Evolutionary conservation across 2,888 invertebrate genomes (phyloP), one percentile per base, ranked within the genome.

Genomic region (Plusia festucae): DNA sequence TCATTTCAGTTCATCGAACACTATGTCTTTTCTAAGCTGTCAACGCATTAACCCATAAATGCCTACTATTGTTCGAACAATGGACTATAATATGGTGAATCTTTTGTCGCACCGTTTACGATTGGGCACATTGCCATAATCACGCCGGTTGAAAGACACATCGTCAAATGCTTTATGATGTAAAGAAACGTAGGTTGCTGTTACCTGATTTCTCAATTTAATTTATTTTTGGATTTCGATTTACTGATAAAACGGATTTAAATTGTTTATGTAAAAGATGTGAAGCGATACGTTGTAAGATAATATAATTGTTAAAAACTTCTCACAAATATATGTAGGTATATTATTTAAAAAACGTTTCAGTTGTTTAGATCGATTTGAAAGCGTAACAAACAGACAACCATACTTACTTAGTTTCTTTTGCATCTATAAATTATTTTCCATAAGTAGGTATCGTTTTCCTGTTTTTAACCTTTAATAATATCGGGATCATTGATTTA

Each of bases 381-480:
- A 15, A 32, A 32, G 32, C 11, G 32, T 32, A 32, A 32, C 9
- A 30, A 30, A 30, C 9, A 30, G 30, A 30, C 8, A 30, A 30
- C 5, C 8, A 27, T n/a, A n/a, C n/a, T n/a, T n/a, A n/a, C n/a
- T n/a, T 9, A 30, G 9, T 30, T 7, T 30, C 1, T 30, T 30
- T 9, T 30, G 30, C 8, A 30, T 30, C 9, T 9, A 9, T 32
- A 34, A 61, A 54, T 20, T 54, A 49, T 75, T 52, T 32, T 32
- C 3, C 52, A 5, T 51, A 44, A 22, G 53, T n/a, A 6, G 30
- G 9, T 46, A 15, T n/a, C 54, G 22, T 60, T 77, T 69, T 78
- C 68, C 74, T 70, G 74, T 70, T 77, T 70, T 62, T 52, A 52
- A 60, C 51, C 32, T 46, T 13, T 60, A n/a, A 46, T 54, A 46